These are phyloP conservation scores for Xenops minutus DNA, from an alignment of 2,797 vertebrate species.

Conservation along the genomic window DNA sequence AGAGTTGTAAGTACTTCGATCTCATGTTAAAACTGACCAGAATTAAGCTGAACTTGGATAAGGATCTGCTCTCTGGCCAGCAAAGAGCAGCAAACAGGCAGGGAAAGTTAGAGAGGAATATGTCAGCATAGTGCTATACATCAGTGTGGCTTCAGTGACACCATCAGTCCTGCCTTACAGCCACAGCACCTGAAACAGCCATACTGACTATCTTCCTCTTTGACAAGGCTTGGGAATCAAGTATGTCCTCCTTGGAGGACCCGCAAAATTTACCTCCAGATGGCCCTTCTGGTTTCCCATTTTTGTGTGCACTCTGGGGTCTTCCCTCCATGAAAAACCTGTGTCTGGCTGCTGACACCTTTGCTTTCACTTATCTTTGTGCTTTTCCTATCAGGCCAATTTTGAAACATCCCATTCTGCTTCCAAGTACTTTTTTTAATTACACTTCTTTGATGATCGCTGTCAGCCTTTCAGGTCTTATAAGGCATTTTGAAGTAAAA, in stretches of 20 bases:
- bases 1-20: neutral
- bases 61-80: neutral
- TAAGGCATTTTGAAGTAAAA: neutral
- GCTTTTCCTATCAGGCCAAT: neutral
- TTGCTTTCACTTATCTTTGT: neutral
- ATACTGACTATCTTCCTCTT: neutral
- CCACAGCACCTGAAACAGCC: neutral
- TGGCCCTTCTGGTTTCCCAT: neutral
- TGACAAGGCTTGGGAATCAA: neutral
- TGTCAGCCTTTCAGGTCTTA: neutral
- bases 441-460: neutral
- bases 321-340: neutral
- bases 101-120: fast-evolving
- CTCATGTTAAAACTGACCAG: neutral
- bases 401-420: neutral
- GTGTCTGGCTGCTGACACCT: neutral
- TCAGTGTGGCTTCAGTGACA: fast-evolving
- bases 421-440: neutral
- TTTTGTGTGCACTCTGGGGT: neutral
- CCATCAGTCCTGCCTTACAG: neutral
- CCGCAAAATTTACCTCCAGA: fast-evolving
- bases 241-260: neutral
- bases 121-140: fast-evolving
- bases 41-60: neutral
- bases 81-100: neutral